Base-by-base conservation (phyloP, 1,140 invertebrate genomes). In the Anastrepha ludens region DNA sequence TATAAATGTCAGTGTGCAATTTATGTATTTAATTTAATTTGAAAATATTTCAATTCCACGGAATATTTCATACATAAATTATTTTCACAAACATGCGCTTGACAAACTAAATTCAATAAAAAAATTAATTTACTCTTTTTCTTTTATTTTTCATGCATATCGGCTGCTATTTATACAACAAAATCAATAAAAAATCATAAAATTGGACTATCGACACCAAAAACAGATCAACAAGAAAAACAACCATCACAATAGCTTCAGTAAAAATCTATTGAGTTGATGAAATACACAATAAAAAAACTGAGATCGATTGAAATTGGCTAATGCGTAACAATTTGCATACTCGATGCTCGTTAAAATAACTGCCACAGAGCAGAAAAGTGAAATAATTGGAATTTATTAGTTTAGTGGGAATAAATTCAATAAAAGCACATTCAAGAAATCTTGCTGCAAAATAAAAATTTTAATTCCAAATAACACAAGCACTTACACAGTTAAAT, bases 111-210 rank as follows among this genome's bases (percentile, higher is more conserved):
- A 74, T 47, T 74, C 6, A 74, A 74, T 74, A 41, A 29, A 29
- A 29, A 29, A 74, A 74, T 44, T 74, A 55, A 55, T 81, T 50
- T 5, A 8, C 15, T 55, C 55, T 81, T 55, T 81, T 9, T 81
- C n/a, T 29, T 81, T 81, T 81, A 29, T 50, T 81, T 81, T 81
- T 81, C 74, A 81, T 81, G 74, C 74, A 74, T 81, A 81, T 81
- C 47, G 74, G 74, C 74, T 81, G 74, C 47, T n/a, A 47, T 81
- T 74, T 74, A 17, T 44, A 74, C 50, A 81, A 55, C 74, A 81
- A 81, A 41, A 81, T n/a, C n/a, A 74, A 47, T 39, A 17, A 13
- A 62, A 62, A 62, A 62, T 62, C 29, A 81, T 74, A 41, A 29
- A 81, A 81, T 81, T 81, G 74, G 74, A 55, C 17, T 58, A 11